Conservation (phyloP, 2,113 vertebrate species). For the Cichladusa arquata region DNA sequence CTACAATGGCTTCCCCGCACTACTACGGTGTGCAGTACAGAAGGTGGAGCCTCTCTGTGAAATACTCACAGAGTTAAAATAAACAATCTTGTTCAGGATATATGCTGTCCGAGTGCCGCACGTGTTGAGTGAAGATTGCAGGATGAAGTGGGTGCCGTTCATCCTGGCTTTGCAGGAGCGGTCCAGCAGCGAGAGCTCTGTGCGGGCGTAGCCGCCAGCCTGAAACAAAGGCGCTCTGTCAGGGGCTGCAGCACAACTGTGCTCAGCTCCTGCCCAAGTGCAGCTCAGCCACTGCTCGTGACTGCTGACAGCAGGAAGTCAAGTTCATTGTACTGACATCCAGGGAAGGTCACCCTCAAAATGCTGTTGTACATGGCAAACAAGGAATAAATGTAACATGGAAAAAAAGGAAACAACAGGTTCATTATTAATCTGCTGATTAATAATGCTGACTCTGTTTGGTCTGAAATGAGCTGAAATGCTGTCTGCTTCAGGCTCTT, state of each 20-base stretch:
- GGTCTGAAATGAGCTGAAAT: background rate
- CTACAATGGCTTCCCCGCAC: background rate
- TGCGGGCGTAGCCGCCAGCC: constrained; percentile 78
- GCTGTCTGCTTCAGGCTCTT: background rate
- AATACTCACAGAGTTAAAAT: constrained; percentile 90
- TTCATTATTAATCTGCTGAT: constrained; percentile 32
- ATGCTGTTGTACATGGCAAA: constrained; percentile 14
- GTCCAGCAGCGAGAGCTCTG: constrained; percentile 88
- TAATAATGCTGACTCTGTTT: constrained; percentile 31
- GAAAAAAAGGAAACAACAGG: constrained; percentile 38
- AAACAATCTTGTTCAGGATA: constrained; percentile 69
- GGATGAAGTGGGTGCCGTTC: constrained; percentile 90
- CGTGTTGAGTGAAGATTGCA: constrained; percentile 83
- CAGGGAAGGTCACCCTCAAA: constrained; percentile 61
- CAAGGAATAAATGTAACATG: background rate
- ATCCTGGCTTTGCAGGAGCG: constrained; percentile 85
- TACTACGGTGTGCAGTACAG: background rate
- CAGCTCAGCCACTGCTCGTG: background rate
- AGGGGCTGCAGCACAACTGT: background rate
- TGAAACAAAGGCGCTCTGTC: constrained; percentile 69
- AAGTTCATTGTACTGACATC: constrained; percentile 13
- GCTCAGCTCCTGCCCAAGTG: background rate
- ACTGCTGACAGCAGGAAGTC: background rate
- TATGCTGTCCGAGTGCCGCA: constrained; percentile 78
- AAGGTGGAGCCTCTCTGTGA: background rate